Conservation (phyloP, 2,888 invertebrate genomes). For the Orthonevra nobilis region DNA sequence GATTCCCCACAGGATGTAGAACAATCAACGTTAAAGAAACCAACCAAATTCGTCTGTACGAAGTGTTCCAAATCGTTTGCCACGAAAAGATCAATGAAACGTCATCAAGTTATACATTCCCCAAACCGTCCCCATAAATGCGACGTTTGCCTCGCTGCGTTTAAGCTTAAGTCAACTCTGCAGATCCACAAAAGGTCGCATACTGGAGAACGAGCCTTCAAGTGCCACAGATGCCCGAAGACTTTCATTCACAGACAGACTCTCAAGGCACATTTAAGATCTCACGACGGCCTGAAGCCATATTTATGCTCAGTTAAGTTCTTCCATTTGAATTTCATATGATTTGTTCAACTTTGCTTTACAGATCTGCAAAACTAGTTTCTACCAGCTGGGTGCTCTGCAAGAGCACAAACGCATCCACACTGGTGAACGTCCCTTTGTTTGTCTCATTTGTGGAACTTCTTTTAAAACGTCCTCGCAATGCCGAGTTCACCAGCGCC, state of each 20-base stretch:
- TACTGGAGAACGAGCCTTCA: slow-evolving; percentile 80
- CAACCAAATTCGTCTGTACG: slow-evolving; percentile 87
- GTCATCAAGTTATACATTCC: slow-evolving; percentile 90
- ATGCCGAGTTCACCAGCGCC: slow-evolving; percentile 37
- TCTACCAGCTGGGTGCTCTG: slow-evolving; percentile 89
- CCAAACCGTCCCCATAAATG: slow-evolving; percentile 85
- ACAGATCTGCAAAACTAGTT: slow-evolving; percentile 86
- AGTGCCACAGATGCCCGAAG: slow-evolving; percentile 74
- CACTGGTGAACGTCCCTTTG: slow-evolving; percentile 82
- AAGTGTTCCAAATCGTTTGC: slow-evolving; percentile 89
- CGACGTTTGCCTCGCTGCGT: slow-evolving; percentile 80
- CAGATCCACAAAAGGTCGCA: slow-evolving; percentile 85
- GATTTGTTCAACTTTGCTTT: slow-evolving; percentile 1
- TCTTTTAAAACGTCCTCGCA: slow-evolving; percentile 56
- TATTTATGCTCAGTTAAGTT: slow-evolving; percentile 90
- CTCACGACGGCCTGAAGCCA: slow-evolving; percentile 98
- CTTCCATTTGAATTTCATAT: too few species aligned
- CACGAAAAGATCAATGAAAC: slow-evolving; percentile 86
- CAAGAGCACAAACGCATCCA: slow-evolving; percentile 89
- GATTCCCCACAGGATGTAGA: background rate
- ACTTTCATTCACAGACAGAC: slow-evolving; percentile 67
- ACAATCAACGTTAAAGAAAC: slow-evolving; percentile 80
- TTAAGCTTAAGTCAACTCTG: slow-evolving; percentile 68
- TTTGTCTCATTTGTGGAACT: slow-evolving; percentile 41
- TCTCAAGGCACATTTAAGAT: slow-evolving; percentile 86